phyloP scores from a whole-genome alignment of 2,888 invertebrate species.

The Norana najaformis region DNA sequence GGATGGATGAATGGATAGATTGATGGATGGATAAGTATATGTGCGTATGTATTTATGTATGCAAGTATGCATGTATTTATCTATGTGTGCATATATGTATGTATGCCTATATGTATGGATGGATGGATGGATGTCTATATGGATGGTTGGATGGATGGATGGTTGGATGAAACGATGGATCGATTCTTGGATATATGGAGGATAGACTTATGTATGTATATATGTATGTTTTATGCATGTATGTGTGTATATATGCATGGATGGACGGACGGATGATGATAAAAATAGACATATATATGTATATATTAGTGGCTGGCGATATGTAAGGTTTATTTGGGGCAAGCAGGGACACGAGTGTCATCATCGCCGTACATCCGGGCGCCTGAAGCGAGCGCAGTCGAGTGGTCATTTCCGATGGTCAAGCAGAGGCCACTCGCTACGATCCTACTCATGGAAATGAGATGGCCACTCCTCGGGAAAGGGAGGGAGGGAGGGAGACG shows the following conservation, averaged over 20 bases:
- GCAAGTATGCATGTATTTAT: too few relatives aligned
- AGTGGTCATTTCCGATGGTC: slow-evolving; percentile 1
- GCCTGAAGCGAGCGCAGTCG: background rate
- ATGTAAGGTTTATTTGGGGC: too few relatives aligned
- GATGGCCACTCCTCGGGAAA: background rate
- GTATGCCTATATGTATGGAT: too few relatives aligned
- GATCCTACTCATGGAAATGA: slow-evolving; percentile 13
- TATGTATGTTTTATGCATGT: background rate
- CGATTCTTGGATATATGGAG: too few relatives aligned
- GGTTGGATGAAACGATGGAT: too few relatives aligned
- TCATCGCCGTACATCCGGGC: slow-evolving; percentile 6
- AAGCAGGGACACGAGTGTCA: background rate
- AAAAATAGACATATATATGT: too few relatives aligned
- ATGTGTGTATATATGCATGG: background rate
- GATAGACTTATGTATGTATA: background rate
- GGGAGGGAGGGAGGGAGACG: background rate
- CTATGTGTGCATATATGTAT: too few relatives aligned
- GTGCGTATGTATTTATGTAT: too few relatives aligned
- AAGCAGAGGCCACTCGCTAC: background rate
- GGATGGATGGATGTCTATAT: too few relatives aligned
- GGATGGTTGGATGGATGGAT: too few relatives aligned
- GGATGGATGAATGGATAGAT: background rate
- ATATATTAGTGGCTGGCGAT: too few relatives aligned
- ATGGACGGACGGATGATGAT: background rate
- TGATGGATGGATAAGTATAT: too few relatives aligned